Evolutionary conservation across 2,113 vertebrate genomes (phyloP), one percentile per base, ranked within the genome.

Genomic region (Ciconia boyciana): DNA sequence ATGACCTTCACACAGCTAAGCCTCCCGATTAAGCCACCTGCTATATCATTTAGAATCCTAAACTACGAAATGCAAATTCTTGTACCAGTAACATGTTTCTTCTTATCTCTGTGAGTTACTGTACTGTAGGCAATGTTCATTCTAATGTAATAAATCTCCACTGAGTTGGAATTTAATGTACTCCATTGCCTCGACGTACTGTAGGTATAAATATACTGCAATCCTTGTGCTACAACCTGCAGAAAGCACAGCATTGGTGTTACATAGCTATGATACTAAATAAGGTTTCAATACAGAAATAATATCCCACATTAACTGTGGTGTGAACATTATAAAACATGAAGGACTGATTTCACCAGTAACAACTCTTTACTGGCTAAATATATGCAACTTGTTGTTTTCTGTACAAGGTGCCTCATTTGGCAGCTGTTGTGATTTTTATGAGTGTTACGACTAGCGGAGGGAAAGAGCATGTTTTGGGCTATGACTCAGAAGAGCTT

Each of bases 81-180:
- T 85, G 55, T 87, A 88, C 61, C 43, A 34, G 46, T 68, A 85
- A 31, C 54, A 66, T 66, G 58, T 91, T 95, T 83, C 81, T 62
- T 70, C 51, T 90, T 95, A 95, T 93, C 93, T 88, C 91, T 60
- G 19, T 76, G 89, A 91, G 79, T 95, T 93, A 77, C 57, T 77
- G 52, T 90, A 93, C 93, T 87, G 64, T 85, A 74, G 84, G 84
- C 64, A 96, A 74, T 85, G 87, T 83, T 95, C 93, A 88, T 93
- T 95, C 51, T 18, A 93, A 90, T 55, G 62, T 66, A 83, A 94
- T 94, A 93, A 95, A 95, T 97, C 94, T 95, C 78, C 62, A 75
- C 39, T 24, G 78, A 85, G 89, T 18, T 94, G 75, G 55, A 96
- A 96, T 95, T 93, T 94, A 97, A 96, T 83, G 81, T 64, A 90